Evolutionary conservation across 2,113 vertebrate species (phyloP), one percentile per base, ranked within the genome.

Genomic region (Oreochromis niloticus): DNA sequence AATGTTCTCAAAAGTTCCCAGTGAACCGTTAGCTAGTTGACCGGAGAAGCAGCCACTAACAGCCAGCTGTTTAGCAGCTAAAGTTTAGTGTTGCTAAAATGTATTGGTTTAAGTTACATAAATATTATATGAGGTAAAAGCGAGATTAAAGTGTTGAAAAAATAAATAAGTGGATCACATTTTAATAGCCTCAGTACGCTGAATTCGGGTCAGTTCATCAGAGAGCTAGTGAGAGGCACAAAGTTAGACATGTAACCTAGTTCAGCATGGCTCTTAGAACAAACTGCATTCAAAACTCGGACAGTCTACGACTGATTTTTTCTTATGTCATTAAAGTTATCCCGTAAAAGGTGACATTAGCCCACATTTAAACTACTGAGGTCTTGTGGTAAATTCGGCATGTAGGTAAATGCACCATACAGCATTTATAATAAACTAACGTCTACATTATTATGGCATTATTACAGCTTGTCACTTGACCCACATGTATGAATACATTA

Each of bases 121-220:
- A 4, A 9, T 6, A 13, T 50, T 24, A 11, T 17, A 43, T 68
- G 3, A 30, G 46, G 2, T 17, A 27, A 32, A 5, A 32, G 12
- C 32, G 6, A 5, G 55, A 24, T 41, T 22, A 30, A 7, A 14
- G 2, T 5, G 7, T 57, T 48, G 24, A 4, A 48, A 73, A 2
- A 12, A 43, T 6, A 24, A 16, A 6, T 2, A 89, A 52, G 7
- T 57, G 36, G 80, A 32, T 56, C 66, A 34, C 34, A 14, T 66
- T 54, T 56, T 10, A 63, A 61, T 59, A 22, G 50, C 7, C 4
- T 43, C 16, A 19, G 19, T 34, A 6, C 39, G 46, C 19, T 83
- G 27, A 86, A 91, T 92, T 88, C 39, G 85, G 83, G 86, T 73
- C 85, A 89, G 68, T 75, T 71, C 79, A 85, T 79, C 22, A 41